Base-by-base conservation (phyloP, 2,888 invertebrate genomes). In the Dromius quadrimaculatus region DNA sequence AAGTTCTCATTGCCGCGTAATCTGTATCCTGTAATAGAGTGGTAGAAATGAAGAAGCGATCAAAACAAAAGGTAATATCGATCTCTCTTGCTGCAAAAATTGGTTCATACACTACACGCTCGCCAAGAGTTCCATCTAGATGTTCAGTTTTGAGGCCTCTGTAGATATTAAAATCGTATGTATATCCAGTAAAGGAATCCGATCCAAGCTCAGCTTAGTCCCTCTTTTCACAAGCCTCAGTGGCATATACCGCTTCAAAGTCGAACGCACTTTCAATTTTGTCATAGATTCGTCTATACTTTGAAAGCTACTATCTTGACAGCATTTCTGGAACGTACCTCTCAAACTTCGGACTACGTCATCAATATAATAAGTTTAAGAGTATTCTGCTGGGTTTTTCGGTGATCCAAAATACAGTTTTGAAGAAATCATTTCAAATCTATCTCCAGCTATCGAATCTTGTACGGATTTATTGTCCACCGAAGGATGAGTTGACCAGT, bases 1-100 rank as follows among this genome's bases (percentile, higher is more conserved):
- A 75, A 50, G 75, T 77, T 71, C 73, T 75, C 54, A 76, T 50
- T 50, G 73, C 72, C 34, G 73, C 70, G 68, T 73, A 73, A 36
- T 63, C 34, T 36, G 74, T 38, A 28, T 54, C 65, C 43, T 72
- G 36, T 64, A 76, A 63, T 45, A 76, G 64, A 57, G 69, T 59
- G 0, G 72, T 71, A 34, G 65, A 61, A 9, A 75, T 75, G 61
- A 74, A 74, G 64, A 72, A 71, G 6, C 68, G 47, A 71, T 71
- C 72, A 71, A 73, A 71, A 59, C 61, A 72, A 28, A 73, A 36
- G 23, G 38, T 50, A 59, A 68, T 64, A 62, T 74, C 23, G 13
- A 71, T 64, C 41, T 22, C 71, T 71, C 19, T 70, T n/a, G 74
- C 57, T 43, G 74, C 75, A 50, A 62, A 41, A 36, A 43, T 63